Base-by-base conservation (phyloP, 1,140 invertebrate species). In the Vollenhovia emeryi region DNA sequence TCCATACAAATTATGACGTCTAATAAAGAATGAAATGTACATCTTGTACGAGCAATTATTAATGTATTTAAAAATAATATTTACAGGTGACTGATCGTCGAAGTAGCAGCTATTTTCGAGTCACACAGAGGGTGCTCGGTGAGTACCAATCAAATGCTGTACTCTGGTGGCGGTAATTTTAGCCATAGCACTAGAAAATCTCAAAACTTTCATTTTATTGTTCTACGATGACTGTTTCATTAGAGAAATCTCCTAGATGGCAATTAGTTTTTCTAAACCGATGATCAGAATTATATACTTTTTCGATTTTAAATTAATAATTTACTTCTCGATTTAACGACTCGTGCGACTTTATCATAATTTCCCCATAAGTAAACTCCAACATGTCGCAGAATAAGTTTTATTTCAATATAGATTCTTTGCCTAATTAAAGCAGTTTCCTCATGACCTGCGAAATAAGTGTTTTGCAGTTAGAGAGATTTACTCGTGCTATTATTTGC, bases 61-160 rank as follows among this genome's bases (percentile, higher is more conserved):
- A 21, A 79, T 79, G 13, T 36, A 24, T n/a, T 24, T 48, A 15
- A 75, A 75, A n/a, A n/a, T 60, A 59, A 43, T 62, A 43, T 52
- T 76, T 79, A 40, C 43, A 79, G 60, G 13, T 50, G 43, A 30
- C 40, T 76, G 33, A 40, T 21, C 21, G 6, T 40, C 15, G 9
- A 24, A 24, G 2, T n/a, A 64, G 48, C 13, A 55, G 24, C 33
- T 80, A 24, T 30, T 57, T 71, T 36, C 33, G 8, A 52, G 3
- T 2, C 13, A 45, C 7, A 66, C 6, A 87, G 86, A 69, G 60
- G 78, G 48, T 36, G 13, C 27, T 30, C 66, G 2, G 13, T 50
- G 15, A 30, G 11, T 11, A 11, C 1, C 64, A 18, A 21, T 43
- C 2, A 78, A 13, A 52, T 85, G 86, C 73, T 88, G 73, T 73